phyloP scores from a whole-genome alignment of 2,113 vertebrate species.

The Nymphicus hollandicus region DNA sequence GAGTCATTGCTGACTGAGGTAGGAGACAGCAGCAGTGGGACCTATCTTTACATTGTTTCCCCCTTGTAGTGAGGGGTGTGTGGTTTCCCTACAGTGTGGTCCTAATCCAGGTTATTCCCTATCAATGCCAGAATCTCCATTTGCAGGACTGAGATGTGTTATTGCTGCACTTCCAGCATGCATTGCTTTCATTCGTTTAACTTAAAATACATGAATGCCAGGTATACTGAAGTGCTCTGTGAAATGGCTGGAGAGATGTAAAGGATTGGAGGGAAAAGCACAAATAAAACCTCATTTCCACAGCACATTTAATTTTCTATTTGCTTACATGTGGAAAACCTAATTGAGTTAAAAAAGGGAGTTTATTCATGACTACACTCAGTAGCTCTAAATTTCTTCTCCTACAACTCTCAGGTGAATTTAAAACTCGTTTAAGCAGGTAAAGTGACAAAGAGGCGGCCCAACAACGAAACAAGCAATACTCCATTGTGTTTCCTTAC shows the following conservation, averaged over 20 bases:
- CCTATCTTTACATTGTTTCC: background rate
- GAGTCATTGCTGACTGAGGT: rapidly evolving
- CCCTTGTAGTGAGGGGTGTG: too few relatives aligned
- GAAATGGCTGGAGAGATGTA: background rate
- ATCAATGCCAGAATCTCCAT: background rate
- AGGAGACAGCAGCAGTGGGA: background rate
- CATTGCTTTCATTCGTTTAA: background rate
- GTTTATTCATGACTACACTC: background rate
- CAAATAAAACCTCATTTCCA: background rate
- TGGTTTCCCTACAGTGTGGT: background rate
- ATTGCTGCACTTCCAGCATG: background rate
- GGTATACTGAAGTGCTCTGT: background rate
- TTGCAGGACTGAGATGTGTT: background rate
- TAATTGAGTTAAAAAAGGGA: background rate
- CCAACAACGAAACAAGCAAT: background rate
- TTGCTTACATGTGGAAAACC: background rate
- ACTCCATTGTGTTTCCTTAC: background rate
- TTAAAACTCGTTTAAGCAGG: background rate
- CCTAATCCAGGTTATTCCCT: background rate
- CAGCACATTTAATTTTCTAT: background rate
- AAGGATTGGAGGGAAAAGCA: background rate
- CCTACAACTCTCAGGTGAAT: background rate
- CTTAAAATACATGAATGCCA: background rate
- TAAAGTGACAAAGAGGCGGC: too few relatives aligned
- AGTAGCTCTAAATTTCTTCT: background rate